Base-by-base conservation (phyloP, 2,113 vertebrate genomes). In the Periophthalmodon schlosseri region DNA sequence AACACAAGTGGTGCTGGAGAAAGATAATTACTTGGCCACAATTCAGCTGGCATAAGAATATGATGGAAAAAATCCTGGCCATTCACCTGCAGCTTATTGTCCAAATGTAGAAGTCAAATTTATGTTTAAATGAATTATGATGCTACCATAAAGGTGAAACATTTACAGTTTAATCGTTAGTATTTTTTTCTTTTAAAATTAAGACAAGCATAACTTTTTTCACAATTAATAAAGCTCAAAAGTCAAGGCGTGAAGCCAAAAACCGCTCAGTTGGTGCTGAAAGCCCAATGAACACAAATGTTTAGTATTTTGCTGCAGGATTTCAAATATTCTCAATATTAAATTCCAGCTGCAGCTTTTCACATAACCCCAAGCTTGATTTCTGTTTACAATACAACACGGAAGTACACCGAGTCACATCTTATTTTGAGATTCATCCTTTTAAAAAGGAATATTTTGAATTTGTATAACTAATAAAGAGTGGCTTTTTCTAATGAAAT, bases 391-490 rank as follows among this genome's bases (percentile, higher is more conserved):
- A 57, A 71, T 49, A 63, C 9, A 50, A 68, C 49, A 46, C 34
- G 39, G 72, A 34, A 33, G 72, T 11, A 44, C 72, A 49, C 8
- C 57, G 33, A 71, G 57, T 77, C 52, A 52, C 61, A 61, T 74
- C 72, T 68, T 56, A 60, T 33, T 60, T 12, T 6, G 39, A 56
- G 16, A 68, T 15, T 18, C 57, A 24, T 63, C 58, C 71, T 72
- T 72, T 65, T 64, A 73, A 72, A 70, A 84, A 74, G 49, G 8
- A 23, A 70, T 76, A 61, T 56, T 47, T 71, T 82, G 73, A 56
- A 82, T 78, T 85, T 79, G 75, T 70, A 80, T 0, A 2, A 72
- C 50, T 50, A 66, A 78, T 88, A 74, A 74, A 52, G 3, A 52
- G 83, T 83, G 80, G 44, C 69, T 71, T 58, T 85, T 78, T 57